Evolutionary conservation across 2,113 vertebrate genomes (phyloP), one percentile per base, ranked within the genome.

Genomic region (Ctenomys sociabilis): DNA sequence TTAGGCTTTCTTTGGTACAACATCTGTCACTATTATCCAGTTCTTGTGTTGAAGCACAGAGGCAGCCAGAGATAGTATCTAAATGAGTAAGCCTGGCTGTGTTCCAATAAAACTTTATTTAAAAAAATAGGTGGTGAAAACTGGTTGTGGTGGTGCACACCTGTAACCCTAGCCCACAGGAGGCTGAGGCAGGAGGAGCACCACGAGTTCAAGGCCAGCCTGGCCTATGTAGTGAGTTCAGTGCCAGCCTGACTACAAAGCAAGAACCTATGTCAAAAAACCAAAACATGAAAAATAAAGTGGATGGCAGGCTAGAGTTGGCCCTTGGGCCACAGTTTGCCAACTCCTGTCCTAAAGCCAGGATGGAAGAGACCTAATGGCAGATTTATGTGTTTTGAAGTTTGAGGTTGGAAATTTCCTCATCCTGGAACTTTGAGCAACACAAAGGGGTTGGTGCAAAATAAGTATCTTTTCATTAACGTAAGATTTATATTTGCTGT

Each of bases 31-130:
- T 57, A 17, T 22, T 49, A 54, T 52, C 87, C 52, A 78, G 0
- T 59, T 95, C 26, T 88, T 70, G 32, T 82, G 52, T 49, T 78
- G 3, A n/a, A 66, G 40, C 13, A 52, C 26, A 37, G 49, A 93
- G 32, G 17, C 43, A 82, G 63, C 37, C 59, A 37, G 30, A 90
- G 72, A 54, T 9, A 32, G 52, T 13, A 17, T 30, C 17, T 66
- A 77, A 68, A 82, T 68, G 68, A 66, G 49, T 32, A n/a, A 59
- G n/a, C 16, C 4, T 66, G 43, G 24, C 45, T 75, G 17, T 12
- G 77, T 85, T 87, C 52, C 81, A 72, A 35, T 92, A 77, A 96
- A 94, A 84, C 66, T 93, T 93, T 90, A 85, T 87, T 87, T 95
- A 82, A 12, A 92, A 97, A 93, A 92, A 21, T 32, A 95, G 12